Evolutionary conservation across 2,888 invertebrate species (phyloP).

Genomic region (Pollenia labialis): DNA sequence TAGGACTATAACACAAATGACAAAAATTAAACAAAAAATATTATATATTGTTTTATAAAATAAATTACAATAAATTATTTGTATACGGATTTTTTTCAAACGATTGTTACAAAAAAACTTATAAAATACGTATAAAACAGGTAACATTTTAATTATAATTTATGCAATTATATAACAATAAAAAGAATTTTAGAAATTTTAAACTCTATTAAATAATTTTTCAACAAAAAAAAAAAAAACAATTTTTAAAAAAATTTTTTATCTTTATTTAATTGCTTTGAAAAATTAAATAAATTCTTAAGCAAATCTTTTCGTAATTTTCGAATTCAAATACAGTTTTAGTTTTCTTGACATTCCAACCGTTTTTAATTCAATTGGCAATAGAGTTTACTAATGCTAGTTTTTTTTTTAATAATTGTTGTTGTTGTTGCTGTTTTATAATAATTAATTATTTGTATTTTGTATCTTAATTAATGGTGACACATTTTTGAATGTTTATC

Average conservation of each 20-base stretch:
- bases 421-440: conserved; percentile 45
- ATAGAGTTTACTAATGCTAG: neutral
- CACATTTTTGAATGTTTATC: conserved; percentile 74
- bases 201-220: conserved; percentile 39
- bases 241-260: conserved; percentile 44
- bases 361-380: conserved; percentile 3
- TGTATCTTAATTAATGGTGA: conserved; percentile 75
- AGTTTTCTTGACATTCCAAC: conserved; percentile 5
- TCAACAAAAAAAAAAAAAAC: conserved; percentile 3
- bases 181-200: conserved; percentile 33
- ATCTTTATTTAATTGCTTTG: neutral
- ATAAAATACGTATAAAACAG: conserved; percentile 63
- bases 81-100: conserved; percentile 15
- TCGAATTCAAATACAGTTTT: conserved; percentile 32
- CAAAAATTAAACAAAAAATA: conserved; percentile 14
- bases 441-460: conserved; percentile 72
- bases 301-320: neutral
- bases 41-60: conserved; percentile 54
- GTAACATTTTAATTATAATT: conserved; percentile 65
- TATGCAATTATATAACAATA: conserved; percentile 48
- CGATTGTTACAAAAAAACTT: conserved; percentile 15
- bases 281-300: conserved; percentile 2
- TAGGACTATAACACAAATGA: conserved; percentile 42
- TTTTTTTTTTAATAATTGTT: neutral
- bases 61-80: conserved; percentile 65